These are phyloP conservation scores for Dendrocincla fuliginosa DNA, from an alignment of 2,797 vertebrate species.

Conservation along the genomic window DNA sequence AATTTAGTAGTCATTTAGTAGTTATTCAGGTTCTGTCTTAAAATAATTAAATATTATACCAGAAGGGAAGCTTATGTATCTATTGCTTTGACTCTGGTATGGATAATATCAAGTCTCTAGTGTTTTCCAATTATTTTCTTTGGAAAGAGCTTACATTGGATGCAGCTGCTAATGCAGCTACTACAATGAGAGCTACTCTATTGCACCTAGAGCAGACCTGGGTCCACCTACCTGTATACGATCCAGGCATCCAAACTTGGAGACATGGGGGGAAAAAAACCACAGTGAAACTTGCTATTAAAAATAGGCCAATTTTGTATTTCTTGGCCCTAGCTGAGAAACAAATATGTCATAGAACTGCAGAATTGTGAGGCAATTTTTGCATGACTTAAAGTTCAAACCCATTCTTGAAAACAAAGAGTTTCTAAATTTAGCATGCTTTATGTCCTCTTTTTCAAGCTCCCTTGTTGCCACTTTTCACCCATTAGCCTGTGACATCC, in stretches of 20 bases:
- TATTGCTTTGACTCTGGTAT: not conserved
- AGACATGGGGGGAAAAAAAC: rapidly evolving
- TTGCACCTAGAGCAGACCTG: not conserved
- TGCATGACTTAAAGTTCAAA: not conserved
- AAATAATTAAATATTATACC: not conserved
- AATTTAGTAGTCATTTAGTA: not conserved
- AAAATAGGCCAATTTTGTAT: not conserved
- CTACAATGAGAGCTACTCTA: not conserved
- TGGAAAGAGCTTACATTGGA: not conserved
- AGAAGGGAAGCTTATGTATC: not conserved
- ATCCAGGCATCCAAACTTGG: not conserved
- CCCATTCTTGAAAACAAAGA: constrained; percentile 24
- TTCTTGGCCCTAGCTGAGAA: not conserved
- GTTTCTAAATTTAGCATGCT: not conserved
- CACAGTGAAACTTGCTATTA: not conserved
- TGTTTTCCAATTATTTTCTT: not conserved
- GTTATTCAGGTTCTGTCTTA: not conserved
- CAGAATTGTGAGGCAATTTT: not conserved
- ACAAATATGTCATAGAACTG: not conserved
- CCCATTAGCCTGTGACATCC: constrained; percentile 13
- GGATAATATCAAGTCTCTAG: not conserved
- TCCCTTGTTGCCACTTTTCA: not conserved
- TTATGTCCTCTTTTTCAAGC: not conserved
- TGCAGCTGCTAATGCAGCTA: not conserved
- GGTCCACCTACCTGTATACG: rapidly evolving